Evolutionary conservation across 2,888 invertebrate genomes (phyloP), one percentile per base, ranked within the genome.

Genomic region (Macrosoma leucophasiata): DNA sequence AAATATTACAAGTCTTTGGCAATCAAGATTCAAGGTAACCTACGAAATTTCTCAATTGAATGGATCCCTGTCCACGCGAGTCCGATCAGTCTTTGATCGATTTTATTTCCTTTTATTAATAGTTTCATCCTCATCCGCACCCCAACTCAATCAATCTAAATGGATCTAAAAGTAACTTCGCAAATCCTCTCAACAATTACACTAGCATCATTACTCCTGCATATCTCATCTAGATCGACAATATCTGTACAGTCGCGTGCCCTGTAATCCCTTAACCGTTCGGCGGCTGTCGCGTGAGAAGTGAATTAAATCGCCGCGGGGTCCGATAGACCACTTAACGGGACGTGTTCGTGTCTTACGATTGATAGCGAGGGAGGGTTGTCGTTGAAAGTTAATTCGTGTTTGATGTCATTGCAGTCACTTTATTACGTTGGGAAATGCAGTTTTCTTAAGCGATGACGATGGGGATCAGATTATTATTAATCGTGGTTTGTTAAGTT

Each of bases 231-330:
- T 60, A 77, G 74, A 81, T 74, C 73, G 79, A 82, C 72, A 75
- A 81, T 79, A 70, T 82, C 76, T 81, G 81, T 79, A 64, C 46
- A 46, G 79, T 64, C 82, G 78, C 79, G 81, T 82, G 81, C 50
- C 66, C 41, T 45, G 54, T 79, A 79, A 82, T 81, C 82, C 74
- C 62, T 63, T 62, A 72, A 71, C 74, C 76, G 76, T 68, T 71
- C 65, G 55, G 68, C 72, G 76, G 75, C 67, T 69, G 58, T 72
- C 74, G 75, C 78, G 81, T 81, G 82, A 79, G 81, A 81, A 81
- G 77, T 73, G 71, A 76, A 76, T 75, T 72, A 72, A 75, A 68
- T 64, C 67, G 64, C 67, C 68, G 49, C 67, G 71, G 76, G 76
- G 71, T 72, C 72, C 73, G 61, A 62, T 66, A 55, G 67, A 70